phyloP scores from a whole-genome alignment of 2,113 vertebrate genomes.

The Chitala chitala region DNA sequence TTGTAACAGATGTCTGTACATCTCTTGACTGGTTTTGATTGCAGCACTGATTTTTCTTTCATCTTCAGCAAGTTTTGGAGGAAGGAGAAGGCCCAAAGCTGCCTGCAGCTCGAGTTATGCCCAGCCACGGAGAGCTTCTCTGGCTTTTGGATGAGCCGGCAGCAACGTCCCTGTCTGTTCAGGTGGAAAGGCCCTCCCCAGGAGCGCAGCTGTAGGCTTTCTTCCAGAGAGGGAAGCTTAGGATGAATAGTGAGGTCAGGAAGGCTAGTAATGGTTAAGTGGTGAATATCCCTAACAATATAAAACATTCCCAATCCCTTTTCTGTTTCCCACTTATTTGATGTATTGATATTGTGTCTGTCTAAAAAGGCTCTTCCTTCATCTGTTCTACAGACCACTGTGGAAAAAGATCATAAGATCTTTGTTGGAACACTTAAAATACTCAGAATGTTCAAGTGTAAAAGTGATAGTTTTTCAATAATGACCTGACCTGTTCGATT shows the following conservation, averaged over 20 bases:
- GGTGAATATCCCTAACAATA: not conserved
- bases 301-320: not conserved
- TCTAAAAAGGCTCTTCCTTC: no score
- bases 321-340: not conserved
- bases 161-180: constrained; percentile 65
- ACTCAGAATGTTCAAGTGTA: no score
- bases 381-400: no score
- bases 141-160: constrained; percentile 85
- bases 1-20: not conserved
- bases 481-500: no score
- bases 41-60: not conserved
- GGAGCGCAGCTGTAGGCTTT: constrained; percentile 57
- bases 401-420: no score
- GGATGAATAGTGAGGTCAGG: not conserved
- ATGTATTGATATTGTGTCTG: no score
- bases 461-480: no score
- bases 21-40: not conserved
- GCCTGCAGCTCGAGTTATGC: constrained; percentile 74
- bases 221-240: not conserved
- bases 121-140: constrained; percentile 68
- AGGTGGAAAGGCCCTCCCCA: constrained; percentile 69
- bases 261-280: not conserved
- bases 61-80: constrained; percentile 74
- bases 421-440: no score
- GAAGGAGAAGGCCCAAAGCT: constrained; percentile 57